These are phyloP conservation scores for Pagetopsis macropterus DNA, from an alignment of 2,797 vertebrate species.

Conservation along the genomic window DNA sequence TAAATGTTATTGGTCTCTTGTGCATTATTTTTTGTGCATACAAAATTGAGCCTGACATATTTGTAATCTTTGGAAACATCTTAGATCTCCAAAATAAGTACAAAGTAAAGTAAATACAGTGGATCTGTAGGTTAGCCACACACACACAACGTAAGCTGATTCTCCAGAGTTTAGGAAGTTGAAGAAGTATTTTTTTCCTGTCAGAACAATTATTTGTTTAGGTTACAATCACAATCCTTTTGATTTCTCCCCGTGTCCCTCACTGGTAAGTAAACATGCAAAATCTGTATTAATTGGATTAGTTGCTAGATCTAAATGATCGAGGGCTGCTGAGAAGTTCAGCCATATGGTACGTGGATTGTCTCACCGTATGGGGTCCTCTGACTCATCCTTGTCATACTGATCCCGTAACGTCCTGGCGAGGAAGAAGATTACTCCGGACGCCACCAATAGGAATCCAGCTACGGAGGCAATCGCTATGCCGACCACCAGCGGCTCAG, in stretches of 20 bases:
- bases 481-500: slow-evolving; percentile 92
- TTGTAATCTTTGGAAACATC: background rate
- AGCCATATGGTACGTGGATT: background rate
- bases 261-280: background rate
- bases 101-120: background rate
- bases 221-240: background rate
- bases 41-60: background rate
- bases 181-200: background rate
- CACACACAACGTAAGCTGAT: background rate
- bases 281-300: background rate
- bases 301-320: background rate
- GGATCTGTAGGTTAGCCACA: background rate
- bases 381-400: slow-evolving; percentile 87
- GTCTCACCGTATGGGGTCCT: slow-evolving; percentile 87
- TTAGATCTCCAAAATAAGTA: background rate
- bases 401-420: slow-evolving; percentile 89
- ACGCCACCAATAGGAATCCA: slow-evolving; percentile 91
- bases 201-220: background rate
- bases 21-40: background rate
- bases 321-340: background rate
- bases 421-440: slow-evolving; percentile 90
- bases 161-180: background rate
- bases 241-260: background rate
- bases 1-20: background rate
- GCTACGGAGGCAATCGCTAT: slow-evolving; percentile 91